These are phyloP conservation scores for Bellardia pandia DNA, from an alignment of 2,888 invertebrate species.

Conservation along the genomic window DNA sequence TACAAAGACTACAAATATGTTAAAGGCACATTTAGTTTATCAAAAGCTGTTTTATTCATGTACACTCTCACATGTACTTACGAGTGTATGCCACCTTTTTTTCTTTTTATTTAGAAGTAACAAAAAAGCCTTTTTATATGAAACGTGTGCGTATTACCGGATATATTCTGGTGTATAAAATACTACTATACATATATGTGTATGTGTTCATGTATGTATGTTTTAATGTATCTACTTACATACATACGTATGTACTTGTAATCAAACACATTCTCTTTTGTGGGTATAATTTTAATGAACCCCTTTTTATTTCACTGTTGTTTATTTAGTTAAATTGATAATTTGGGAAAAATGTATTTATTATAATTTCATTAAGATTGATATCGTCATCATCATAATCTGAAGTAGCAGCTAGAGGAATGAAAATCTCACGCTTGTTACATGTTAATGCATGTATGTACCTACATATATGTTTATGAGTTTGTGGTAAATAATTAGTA, in stretches of 20 bases:
- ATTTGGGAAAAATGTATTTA: constrained; percentile 60
- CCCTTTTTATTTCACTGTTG: constrained; percentile 43
- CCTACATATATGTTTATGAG: constrained; percentile 5
- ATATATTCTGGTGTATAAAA: constrained; percentile 43
- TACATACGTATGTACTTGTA: background rate
- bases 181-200: constrained; percentile 75
- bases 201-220: constrained; percentile 63
- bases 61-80: background rate
- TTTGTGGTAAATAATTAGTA: constrained; percentile 49
- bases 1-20: constrained; percentile 10
- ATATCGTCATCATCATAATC: constrained; percentile 36
- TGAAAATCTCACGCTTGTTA: constrained; percentile 54
- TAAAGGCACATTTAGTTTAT: constrained; percentile 40
- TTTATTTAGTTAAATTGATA: constrained; percentile 66
- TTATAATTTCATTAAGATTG: constrained; percentile 69
- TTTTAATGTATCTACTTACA: constrained; percentile 32
- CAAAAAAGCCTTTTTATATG: constrained; percentile 29
- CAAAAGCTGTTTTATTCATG: constrained; percentile 34
- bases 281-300: constrained; percentile 67
- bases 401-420: constrained; percentile 22
- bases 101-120: background rate
- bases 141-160: constrained; percentile 74
- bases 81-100: constrained; percentile 37
- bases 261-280: constrained; percentile 29
- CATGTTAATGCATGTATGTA: background rate